A percentile compares a stretch with the other conserved stretches of the same genome.
These are phyloP conservation scores for Rhagologus leucostigma DNA, from an alignment of 2,113 vertebrate genomes.

Conservation along the genomic window DNA sequence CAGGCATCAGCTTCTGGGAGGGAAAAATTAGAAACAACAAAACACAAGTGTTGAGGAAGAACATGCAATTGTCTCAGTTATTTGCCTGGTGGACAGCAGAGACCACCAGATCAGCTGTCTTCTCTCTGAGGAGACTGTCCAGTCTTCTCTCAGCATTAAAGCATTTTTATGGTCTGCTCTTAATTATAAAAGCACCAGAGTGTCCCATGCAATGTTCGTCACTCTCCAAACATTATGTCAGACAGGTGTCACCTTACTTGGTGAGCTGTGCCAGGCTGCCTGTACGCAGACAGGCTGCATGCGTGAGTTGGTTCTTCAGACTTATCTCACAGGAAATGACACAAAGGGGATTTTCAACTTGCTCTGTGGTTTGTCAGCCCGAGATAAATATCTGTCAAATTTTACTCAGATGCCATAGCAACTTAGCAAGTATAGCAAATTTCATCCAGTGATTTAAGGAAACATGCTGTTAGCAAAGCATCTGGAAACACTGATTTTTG, in stretches of 20 bases:
- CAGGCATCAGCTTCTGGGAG: background rate
- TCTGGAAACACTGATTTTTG: background rate
- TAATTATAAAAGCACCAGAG: background rate
- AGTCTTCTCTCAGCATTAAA: background rate
- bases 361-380: conserved; percentile 10
- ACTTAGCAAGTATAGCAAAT: background rate
- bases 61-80: fast-evolving
- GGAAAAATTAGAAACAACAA: background rate
- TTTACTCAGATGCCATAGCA: background rate
- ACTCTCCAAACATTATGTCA: background rate
- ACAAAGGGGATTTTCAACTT: conserved; percentile 54
- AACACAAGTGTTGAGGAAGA: background rate
- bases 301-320: background rate
- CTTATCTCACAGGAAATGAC: conserved; percentile 65
- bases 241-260: background rate
- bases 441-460: background rate
- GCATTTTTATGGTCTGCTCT: background rate
- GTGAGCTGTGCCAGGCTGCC: background rate
- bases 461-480: background rate
- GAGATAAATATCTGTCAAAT: conserved; percentile 8
- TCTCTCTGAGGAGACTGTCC: background rate
- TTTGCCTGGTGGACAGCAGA: background rate
- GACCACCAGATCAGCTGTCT: background rate
- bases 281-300: background rate
- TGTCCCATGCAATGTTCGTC: background rate